Percentiles rank a stretch among this genome's conserved stretches.
Evolutionary conservation across 2,797 vertebrate genomes (phyloP).

Genomic region (Hoplostethus atlanticus): DNA sequence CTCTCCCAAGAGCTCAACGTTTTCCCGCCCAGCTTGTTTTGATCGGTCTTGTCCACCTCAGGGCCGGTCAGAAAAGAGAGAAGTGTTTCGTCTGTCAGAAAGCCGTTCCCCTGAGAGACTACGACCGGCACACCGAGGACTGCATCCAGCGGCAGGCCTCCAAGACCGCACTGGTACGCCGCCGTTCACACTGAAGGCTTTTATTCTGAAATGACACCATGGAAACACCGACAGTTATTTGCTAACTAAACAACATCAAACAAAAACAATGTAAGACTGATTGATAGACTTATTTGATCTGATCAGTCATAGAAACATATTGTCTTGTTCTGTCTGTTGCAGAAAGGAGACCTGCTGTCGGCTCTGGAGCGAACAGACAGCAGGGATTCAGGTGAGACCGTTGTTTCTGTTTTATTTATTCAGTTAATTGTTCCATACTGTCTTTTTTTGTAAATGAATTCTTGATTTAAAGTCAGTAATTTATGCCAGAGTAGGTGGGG

Average conservation of each 20-base stretch:
- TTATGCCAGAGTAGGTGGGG: no score
- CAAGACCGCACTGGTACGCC: slow-evolving; percentile 20
- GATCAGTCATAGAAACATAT: background rate
- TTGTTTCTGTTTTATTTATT: no score
- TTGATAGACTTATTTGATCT: background rate
- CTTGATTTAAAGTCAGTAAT: no score
- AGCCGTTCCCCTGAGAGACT: slow-evolving; percentile 83
- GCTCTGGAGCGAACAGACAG: slow-evolving; percentile 78
- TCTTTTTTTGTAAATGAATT: no score
- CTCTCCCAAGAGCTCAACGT: background rate
- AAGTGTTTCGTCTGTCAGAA: slow-evolving; percentile 92
- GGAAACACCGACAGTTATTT: no score
- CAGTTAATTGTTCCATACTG: no score
- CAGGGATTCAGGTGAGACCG: slow-evolving; percentile 50
- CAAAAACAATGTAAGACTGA: no score
- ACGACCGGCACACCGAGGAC: slow-evolving; percentile 86
- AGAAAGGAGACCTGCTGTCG: slow-evolving; percentile 77
- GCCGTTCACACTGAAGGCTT: rapidly evolving
- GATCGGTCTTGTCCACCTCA: slow-evolving; percentile 40
- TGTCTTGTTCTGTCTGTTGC: slow-evolving; percentile 18
- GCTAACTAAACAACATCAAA: no score
- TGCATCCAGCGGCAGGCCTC: slow-evolving; percentile 75
- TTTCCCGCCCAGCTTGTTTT: background rate
- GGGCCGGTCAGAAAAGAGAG: slow-evolving; percentile 79
- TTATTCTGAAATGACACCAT: background rate